phyloP scores from a whole-genome alignment of 1,140 invertebrate species.

The Metaphire vulgaris region DNA sequence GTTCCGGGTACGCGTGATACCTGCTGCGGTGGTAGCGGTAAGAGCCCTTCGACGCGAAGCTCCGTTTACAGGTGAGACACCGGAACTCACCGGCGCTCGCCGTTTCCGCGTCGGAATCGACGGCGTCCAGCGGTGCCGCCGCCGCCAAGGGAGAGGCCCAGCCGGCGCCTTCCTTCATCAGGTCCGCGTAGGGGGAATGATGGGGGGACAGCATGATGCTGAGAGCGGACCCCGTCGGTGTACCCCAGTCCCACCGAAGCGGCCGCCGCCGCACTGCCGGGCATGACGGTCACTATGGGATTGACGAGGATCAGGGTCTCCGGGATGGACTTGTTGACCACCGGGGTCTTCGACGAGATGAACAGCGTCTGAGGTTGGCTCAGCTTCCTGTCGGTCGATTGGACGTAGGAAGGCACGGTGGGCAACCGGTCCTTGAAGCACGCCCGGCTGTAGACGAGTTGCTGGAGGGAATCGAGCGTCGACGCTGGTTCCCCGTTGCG shows the following conservation, averaged over 20 bases:
- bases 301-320: constrained; percentile 29
- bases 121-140: constrained; percentile 4
- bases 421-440: constrained; percentile 10
- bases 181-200: not conserved
- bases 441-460: constrained; percentile 24
- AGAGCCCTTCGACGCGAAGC: constrained; percentile 13
- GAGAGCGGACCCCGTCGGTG: not conserved
- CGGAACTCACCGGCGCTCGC: not conserved
- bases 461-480: constrained; percentile 27
- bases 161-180: not conserved
- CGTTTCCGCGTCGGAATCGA: not conserved
- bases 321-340: constrained; percentile 6
- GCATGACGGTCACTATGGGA: constrained; percentile 28
- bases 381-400: not conserved
- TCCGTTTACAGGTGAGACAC: constrained; percentile 14
- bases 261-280: not conserved
- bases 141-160: constrained; percentile 1
- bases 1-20: not conserved
- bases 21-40: constrained; percentile 18
- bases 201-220: not conserved
- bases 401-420: not conserved
- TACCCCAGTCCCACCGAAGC: not conserved
- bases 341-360: not conserved
- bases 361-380: not conserved
- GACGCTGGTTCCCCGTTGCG: too few species aligned